Conservation (phyloP, 1,140 invertebrate genomes). For the Diachasmimorpha longicaudata region DNA sequence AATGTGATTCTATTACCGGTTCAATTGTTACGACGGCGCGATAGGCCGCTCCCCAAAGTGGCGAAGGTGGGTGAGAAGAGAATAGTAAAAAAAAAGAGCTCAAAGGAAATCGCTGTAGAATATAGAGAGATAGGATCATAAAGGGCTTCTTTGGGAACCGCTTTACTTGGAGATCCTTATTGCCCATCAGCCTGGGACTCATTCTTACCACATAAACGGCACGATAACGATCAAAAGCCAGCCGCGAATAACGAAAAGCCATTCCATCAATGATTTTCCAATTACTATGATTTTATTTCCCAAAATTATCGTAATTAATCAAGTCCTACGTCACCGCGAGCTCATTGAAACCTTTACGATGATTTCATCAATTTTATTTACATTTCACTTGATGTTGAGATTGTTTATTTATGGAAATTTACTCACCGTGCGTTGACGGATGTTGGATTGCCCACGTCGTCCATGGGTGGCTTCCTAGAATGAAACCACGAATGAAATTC, state of each 20-base stretch:
- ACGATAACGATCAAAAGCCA: constrained; percentile 29
- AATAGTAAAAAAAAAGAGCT: constrained; percentile 7
- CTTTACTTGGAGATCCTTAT: constrained; percentile 26
- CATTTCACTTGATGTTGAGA: not conserved
- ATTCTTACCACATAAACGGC: constrained; percentile 24
- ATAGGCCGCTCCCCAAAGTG: constrained; percentile 45
- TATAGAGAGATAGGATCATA: constrained; percentile 47
- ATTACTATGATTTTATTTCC: constrained; percentile 11
- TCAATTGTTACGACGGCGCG: constrained; percentile 60
- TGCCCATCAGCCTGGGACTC: constrained; percentile 16
- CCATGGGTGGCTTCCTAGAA: constrained; percentile 77
- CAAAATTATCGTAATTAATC: constrained; percentile 18
- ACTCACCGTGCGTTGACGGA: constrained; percentile 78
- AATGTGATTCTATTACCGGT: constrained; percentile 65
- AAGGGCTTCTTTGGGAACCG: constrained; percentile 20
- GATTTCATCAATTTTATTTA: not conserved
- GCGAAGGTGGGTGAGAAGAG: constrained; percentile 1
- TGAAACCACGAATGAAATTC: constrained; percentile 64
- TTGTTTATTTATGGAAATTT: constrained; percentile 10
- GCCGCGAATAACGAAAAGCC: constrained; percentile 17
- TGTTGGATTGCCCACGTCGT: constrained; percentile 72
- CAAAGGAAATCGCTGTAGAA: constrained; percentile 33
- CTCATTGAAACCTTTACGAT: not conserved
- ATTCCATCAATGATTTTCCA: constrained; percentile 7
- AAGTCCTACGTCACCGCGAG: not conserved